Conservation (phyloP, 2,113 vertebrate genomes). For the Campylomormyrus tamandua region DNA sequence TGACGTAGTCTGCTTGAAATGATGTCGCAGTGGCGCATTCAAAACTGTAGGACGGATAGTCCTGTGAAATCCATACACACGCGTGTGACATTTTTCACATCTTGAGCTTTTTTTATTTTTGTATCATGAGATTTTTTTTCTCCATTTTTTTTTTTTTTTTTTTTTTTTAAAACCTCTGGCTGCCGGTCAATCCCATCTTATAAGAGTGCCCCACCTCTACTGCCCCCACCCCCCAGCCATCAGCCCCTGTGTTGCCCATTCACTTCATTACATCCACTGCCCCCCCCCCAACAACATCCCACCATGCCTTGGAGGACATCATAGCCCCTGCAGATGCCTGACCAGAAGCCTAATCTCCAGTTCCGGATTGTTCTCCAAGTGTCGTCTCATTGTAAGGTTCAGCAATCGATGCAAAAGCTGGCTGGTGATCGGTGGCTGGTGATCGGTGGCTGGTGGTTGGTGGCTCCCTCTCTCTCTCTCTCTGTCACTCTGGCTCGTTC, state of each 20-base stretch:
- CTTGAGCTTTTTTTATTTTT: neutral
- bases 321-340: constrained; percentile 1
- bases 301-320: constrained; percentile 23
- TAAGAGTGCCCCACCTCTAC: neutral
- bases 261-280: neutral
- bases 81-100: neutral
- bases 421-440: neutral
- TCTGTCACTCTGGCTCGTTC: neutral
- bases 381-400: constrained; percentile 11
- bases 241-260: neutral
- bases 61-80: no score
- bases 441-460: neutral
- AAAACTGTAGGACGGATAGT: neutral
- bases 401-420: neutral
- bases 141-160: neutral
- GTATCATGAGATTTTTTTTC: neutral
- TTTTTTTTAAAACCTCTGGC: no score
- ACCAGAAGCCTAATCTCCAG: neutral
- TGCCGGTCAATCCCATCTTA: neutral
- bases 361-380: constrained; percentile 14
- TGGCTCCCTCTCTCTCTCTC: neutral
- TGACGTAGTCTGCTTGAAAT: neutral
- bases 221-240: neutral
- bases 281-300: neutral
- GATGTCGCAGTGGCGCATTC: neutral